phyloP scores from a whole-genome alignment of 2,888 invertebrate genomes.

The Unio delphinus region DNA sequence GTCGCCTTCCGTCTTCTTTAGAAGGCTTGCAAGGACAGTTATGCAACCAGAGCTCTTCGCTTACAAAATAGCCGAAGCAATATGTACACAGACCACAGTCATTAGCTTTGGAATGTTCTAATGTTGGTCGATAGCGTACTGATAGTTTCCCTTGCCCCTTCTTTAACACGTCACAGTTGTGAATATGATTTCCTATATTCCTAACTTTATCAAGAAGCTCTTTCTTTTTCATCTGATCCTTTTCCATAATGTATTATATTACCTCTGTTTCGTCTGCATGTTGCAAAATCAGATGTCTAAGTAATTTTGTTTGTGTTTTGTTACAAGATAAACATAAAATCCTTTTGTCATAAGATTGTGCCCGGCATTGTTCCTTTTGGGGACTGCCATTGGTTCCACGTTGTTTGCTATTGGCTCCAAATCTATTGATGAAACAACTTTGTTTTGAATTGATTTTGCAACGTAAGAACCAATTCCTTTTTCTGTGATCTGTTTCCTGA shows the following conservation, averaged over 20 bases:
- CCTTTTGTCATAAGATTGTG: conserved; percentile 1
- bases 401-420: too few species aligned
- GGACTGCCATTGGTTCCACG: background rate
- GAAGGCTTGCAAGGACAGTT: background rate
- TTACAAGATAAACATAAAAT: too few species aligned
- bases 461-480: too few species aligned
- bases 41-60: background rate
- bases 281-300: too few species aligned
- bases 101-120: background rate
- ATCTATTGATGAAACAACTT: too few species aligned
- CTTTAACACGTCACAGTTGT: conserved; percentile 3
- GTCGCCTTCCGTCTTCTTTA: background rate
- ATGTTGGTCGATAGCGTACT: conserved; percentile 1
- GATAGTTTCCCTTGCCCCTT: background rate
- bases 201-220: conserved; percentile 1
- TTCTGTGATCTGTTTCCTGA: too few species aligned
- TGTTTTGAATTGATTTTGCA: too few species aligned
- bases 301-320: too few species aligned
- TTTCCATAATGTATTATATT: background rate
- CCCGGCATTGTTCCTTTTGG: conserved; percentile 1
- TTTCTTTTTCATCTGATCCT: background rate
- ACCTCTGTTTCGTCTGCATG: background rate
- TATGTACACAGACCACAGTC: conserved; percentile 3
- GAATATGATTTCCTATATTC: conserved; percentile 6
- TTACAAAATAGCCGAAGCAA: background rate